Base-by-base conservation (phyloP, 1,140 invertebrate genomes). In the Bombus pascuorum region DNA sequence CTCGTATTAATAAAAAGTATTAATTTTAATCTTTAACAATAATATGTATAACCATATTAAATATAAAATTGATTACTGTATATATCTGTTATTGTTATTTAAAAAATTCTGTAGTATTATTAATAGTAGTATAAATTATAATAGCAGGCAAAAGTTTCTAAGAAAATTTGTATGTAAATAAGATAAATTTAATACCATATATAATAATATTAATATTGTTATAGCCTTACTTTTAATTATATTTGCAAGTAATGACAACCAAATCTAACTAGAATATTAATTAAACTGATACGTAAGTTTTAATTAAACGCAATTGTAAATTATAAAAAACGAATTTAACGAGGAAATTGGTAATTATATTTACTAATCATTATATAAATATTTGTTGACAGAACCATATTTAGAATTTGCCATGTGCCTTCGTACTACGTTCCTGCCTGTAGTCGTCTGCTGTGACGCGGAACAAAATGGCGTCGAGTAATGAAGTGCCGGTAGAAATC, bases 401-500 rank as follows among this genome's bases (percentile, higher is more conserved):
- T 74, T 59, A n/a, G 32, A 65, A 68, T 66, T 70, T 81, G 71
- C 72, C 71, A 85, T 85, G 84, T 53, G 70, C 32, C 57, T 81
- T 85, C 18, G 3, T 85, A 86, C 80, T 85, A 88, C 86, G 73
- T 28, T n/a, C 85, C 82, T 90, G 82, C 28, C n/a, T 76, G 59
- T 89, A 80, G 81, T 88, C 90, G 92, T 93, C 92, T 92, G 92
- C 92, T 92, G 87, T 88, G 90, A 85, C 87, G 86, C 89, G 84
- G 88, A 83, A 79, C 92, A 94, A 94, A 93, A 94, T 94, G 94
- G 94, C 94, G 93, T 91, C 93, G 83, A 93, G 89, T 91, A 92
- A 91, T 92, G 93, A 93, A 90, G 93, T 93, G 91, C 94, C 93
- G 94, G 94, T 92, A 89, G 93, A 93, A 91, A 93, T 93, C 79